Percentiles rank a stretch among this genome's conserved stretches.
Evolutionary conservation across 2,113 vertebrate genomes (phyloP).

Genomic region (Zingel zingel): DNA sequence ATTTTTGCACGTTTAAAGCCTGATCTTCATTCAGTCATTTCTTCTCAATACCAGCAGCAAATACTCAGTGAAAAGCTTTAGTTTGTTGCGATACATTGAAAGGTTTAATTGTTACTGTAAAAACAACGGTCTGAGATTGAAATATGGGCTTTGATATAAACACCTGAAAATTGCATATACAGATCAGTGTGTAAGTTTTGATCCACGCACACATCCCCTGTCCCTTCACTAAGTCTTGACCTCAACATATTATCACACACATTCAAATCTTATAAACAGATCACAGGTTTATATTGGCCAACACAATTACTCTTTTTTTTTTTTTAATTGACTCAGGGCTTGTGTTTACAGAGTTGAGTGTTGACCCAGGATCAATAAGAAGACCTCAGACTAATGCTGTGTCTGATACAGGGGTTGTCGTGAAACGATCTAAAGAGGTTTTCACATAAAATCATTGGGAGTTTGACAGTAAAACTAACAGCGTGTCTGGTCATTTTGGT

Average conservation of each 20-base stretch:
- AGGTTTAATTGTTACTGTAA: slow-evolving; percentile 78
- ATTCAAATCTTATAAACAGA: slow-evolving; percentile 45
- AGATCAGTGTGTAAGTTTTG: slow-evolving; percentile 43
- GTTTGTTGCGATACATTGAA: slow-evolving; percentile 28
- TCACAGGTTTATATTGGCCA: slow-evolving; percentile 47
- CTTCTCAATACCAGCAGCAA: background rate
- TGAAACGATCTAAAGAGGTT: background rate
- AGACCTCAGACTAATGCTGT: slow-evolving; percentile 13
- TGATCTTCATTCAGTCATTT: background rate
- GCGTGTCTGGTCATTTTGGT: background rate
- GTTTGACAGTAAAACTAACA: background rate
- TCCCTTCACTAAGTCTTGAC: slow-evolving; percentile 6
- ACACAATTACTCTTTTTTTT: slow-evolving; percentile 46
- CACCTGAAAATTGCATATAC: slow-evolving; percentile 74
- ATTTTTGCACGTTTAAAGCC: background rate
- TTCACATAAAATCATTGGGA: background rate
- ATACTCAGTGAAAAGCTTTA: background rate
- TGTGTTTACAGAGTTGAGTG: slow-evolving; percentile 27
- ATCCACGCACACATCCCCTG: slow-evolving; percentile 4
- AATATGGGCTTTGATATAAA: slow-evolving; percentile 66
- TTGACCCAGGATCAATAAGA: slow-evolving; percentile 23
- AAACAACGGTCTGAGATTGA: slow-evolving; percentile 70
- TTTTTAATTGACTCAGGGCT: background rate
- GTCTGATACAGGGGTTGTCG: background rate
- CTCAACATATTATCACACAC: slow-evolving; percentile 36